Conservation (phyloP, 2,797 vertebrate genomes). For the Propithecus deckenii region DNA sequence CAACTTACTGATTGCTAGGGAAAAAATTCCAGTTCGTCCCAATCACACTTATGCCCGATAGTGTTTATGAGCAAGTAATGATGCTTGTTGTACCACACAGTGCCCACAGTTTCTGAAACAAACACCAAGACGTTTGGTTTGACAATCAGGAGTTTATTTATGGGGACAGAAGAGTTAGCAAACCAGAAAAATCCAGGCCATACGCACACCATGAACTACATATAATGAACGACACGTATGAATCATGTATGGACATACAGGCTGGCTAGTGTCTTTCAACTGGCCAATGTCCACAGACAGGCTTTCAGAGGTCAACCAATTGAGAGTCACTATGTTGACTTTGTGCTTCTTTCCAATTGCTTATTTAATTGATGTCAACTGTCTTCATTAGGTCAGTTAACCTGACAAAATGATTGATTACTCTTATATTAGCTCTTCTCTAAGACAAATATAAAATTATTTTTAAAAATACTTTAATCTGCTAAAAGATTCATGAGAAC, state of each 20-base stretch:
- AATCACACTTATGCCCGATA: background rate
- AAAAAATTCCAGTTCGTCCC: no score
- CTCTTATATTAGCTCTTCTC: conserved; percentile 6
- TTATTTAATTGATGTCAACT: conserved; percentile 50
- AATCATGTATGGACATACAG: conserved; percentile 40
- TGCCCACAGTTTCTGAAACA: background rate
- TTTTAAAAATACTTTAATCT: background rate
- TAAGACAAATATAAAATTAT: conserved; percentile 28
- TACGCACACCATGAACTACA: conserved; percentile 36
- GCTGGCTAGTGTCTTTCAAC: background rate
- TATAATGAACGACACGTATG: background rate
- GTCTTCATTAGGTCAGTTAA: conserved; percentile 38
- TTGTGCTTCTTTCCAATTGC: background rate
- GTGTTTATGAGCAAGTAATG: background rate
- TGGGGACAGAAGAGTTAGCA: background rate
- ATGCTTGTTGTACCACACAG: background rate
- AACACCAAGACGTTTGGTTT: background rate
- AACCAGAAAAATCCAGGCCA: conserved; percentile 53
- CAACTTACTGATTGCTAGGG: background rate
- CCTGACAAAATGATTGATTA: conserved; percentile 13
- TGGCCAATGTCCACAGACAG: background rate
- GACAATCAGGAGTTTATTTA: conserved; percentile 5
- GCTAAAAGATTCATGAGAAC: background rate
- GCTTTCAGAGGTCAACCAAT: background rate
- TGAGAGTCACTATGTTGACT: background rate